phyloP scores from a whole-genome alignment of 2,113 vertebrate genomes.

The Setophaga petechia region DNA sequence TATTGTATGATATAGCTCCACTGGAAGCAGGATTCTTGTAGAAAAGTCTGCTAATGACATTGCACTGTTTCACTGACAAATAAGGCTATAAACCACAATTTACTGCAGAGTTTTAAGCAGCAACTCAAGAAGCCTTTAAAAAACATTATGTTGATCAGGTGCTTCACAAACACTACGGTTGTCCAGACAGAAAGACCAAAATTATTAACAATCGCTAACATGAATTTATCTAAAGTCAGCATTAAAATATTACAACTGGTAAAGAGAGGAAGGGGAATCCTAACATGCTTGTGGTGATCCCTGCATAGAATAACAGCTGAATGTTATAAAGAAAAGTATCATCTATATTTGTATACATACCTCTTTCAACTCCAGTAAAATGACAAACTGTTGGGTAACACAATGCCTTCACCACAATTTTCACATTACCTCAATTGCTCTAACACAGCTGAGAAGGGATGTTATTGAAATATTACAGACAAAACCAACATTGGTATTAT shows the following conservation, averaged over 20 bases:
- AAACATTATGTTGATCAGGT: background rate
- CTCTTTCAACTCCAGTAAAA: background rate
- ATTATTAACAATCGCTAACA: background rate
- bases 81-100: background rate
- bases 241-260: background rate
- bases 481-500: background rate
- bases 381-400: background rate
- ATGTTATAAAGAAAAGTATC: background rate
- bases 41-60: background rate
- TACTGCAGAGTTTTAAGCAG: background rate
- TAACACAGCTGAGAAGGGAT: background rate
- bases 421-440: background rate
- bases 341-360: background rate
- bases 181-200: background rate
- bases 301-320: background rate
- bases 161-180: background rate
- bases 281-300: background rate
- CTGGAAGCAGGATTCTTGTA: background rate
- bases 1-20: background rate
- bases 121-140: background rate
- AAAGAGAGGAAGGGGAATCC: background rate
- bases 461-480: background rate
- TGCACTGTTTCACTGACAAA: background rate
- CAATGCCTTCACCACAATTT: background rate
- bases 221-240: background rate